These are phyloP conservation scores for Saimiri boliviensis DNA, from an alignment of 2,113 vertebrate genomes.

Conservation along the genomic window DNA sequence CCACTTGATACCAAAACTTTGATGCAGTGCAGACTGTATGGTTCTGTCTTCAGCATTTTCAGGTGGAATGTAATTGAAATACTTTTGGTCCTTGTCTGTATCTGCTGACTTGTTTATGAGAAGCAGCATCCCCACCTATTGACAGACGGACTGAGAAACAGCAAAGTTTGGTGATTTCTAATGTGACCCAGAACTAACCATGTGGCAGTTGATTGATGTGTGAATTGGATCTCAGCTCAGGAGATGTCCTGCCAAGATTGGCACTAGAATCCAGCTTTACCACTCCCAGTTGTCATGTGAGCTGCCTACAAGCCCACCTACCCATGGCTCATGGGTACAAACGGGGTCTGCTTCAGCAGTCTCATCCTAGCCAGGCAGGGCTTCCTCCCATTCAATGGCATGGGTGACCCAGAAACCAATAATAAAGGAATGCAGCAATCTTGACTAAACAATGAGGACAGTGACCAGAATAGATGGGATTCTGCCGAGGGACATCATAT, in stretches of 20 bases:
- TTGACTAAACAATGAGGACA: fast-evolving
- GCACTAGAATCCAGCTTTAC: fast-evolving
- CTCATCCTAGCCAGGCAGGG: no score
- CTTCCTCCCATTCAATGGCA: fast-evolving
- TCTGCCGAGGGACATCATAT: not conserved
- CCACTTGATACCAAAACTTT: no score
- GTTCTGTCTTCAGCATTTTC: not conserved
- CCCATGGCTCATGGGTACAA: not conserved
- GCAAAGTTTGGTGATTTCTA: fast-evolving
- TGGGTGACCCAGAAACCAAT: no score
- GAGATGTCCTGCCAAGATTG: fast-evolving
- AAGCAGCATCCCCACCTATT: fast-evolving
- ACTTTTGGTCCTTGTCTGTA: fast-evolving
- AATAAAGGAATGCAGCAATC: fast-evolving
- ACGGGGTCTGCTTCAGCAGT: not conserved
- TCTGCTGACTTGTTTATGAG: fast-evolving
- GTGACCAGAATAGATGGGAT: fast-evolving
- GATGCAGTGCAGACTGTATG: fast-evolving
- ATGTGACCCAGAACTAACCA: fast-evolving
- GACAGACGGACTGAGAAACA: fast-evolving
- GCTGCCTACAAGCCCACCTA: no score
- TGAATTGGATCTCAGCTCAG: fast-evolving
- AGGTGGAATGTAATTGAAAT: fast-evolving
- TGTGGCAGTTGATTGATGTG: fast-evolving
- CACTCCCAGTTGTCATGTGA: no score